Evolutionary conservation across 2,113 vertebrate species (phyloP).

Genomic region (Vulpes ferrilata): DNA sequence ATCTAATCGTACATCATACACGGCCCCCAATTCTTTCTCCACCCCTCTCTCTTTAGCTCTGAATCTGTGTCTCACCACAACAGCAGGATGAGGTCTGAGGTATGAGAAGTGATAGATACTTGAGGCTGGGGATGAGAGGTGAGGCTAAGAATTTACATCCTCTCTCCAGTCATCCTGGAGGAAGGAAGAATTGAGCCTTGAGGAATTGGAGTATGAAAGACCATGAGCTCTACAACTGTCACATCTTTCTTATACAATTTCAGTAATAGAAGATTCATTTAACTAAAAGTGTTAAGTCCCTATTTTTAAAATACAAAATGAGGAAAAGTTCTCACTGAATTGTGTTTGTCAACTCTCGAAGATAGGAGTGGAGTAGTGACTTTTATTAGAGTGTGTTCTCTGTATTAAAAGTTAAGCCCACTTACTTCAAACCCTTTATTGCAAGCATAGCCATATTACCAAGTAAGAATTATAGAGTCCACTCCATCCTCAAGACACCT

Average conservation of each 20-base stretch:
- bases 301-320: background rate
- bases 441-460: background rate
- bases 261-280: background rate
- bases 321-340: background rate
- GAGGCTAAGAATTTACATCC: fast-evolving
- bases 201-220: background rate
- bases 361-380: background rate
- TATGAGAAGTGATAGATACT: background rate
- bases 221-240: background rate
- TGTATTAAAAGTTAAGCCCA: background rate
- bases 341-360: background rate
- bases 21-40: background rate
- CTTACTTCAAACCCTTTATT: background rate
- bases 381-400: background rate
- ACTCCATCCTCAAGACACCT: background rate
- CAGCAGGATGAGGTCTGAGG: background rate
- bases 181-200: background rate
- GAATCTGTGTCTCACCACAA: background rate
- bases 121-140: background rate
- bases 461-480: background rate
- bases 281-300: background rate
- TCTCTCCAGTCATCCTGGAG: background rate
- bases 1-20: background rate
- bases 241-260: background rate
- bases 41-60: background rate